A percentile compares a stretch with the other conserved stretches of the same genome.
These are phyloP conservation scores for Takifugu flavidus DNA, from an alignment of 2,113 vertebrate genomes.

Conservation along the genomic window DNA sequence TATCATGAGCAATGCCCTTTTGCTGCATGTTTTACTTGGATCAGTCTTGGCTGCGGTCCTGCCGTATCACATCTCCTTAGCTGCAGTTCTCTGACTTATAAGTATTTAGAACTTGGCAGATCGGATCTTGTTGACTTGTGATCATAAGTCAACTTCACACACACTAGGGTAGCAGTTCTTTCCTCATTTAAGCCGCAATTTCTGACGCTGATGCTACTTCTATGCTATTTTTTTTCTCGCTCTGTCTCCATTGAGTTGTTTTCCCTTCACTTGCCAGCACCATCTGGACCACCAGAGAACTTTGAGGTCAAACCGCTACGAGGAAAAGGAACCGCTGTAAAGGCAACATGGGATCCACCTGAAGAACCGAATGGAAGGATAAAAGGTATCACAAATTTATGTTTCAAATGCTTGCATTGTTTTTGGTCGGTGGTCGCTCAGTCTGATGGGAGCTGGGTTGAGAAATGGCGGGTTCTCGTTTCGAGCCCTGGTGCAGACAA, in stretches of 20 bases:
- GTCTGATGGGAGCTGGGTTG: too few relatives aligned
- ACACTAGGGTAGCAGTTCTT: constrained; percentile 46
- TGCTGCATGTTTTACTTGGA: constrained; percentile 33
- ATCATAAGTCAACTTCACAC: constrained; percentile 36
- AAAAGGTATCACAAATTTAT: constrained; percentile 76
- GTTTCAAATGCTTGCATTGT: not conserved
- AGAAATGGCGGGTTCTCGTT: too few relatives aligned
- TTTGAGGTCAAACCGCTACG: constrained; percentile 86
- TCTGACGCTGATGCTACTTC: constrained; percentile 13
- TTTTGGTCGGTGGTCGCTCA: not conserved
- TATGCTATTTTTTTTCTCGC: constrained; percentile 23
- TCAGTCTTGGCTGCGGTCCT: constrained; percentile 32
- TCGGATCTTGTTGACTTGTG: not conserved
- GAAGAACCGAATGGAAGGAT: constrained; percentile 89
- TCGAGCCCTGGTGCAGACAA: too few relatives aligned
- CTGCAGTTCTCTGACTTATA: constrained; percentile 57
- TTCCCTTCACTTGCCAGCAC: constrained; percentile 75
- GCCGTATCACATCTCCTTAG: constrained; percentile 42
- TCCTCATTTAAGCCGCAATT: constrained; percentile 35
- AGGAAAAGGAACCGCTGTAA: constrained; percentile 87
- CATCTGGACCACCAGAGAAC: constrained; percentile 89
- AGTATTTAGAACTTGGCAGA: not conserved
- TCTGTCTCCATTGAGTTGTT: constrained; percentile 27
- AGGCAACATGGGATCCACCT: constrained; percentile 89
- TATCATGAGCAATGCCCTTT: not conserved